Percentiles rank a stretch among this genome's conserved stretches.
Evolutionary conservation across 2,888 invertebrate species (phyloP).

Genomic region (Drosophila ezoana): DNA sequence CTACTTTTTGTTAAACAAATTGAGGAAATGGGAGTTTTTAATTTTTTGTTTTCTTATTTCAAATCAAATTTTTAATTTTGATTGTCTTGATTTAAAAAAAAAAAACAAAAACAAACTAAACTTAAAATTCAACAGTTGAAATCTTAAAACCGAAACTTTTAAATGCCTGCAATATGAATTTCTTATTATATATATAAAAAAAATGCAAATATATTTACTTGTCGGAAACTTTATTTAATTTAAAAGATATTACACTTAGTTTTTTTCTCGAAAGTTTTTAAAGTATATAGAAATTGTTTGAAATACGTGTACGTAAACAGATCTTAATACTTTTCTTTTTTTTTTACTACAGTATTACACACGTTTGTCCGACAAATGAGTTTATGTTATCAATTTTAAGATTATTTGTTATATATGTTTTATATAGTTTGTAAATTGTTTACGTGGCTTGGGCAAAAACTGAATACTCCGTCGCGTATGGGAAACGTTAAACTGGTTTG

Average conservation of each 20-base stretch:
- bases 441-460: conserved; percentile 9
- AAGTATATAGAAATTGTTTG: conserved; percentile 37
- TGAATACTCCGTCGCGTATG: conserved; percentile 9
- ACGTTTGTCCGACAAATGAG: conserved; percentile 36
- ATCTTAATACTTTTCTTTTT: conserved; percentile 12
- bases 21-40: not conserved
- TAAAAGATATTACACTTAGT: conserved; percentile 36
- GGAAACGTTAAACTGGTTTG: conserved; percentile 1
- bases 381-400: conserved; percentile 33
- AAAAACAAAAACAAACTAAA: too few relatives aligned
- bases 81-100: too few relatives aligned
- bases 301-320: conserved; percentile 19
- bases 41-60: not conserved
- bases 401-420: conserved; percentile 48
- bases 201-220: conserved; percentile 8
- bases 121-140: too few relatives aligned
- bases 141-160: too few relatives aligned
- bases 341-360: conserved; percentile 24
- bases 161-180: not conserved
- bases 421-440: conserved; percentile 29
- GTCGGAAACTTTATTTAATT: conserved; percentile 57
- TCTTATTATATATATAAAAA: not conserved
- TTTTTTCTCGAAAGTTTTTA: conserved; percentile 30
- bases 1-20: not conserved
- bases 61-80: too few relatives aligned